phyloP scores from a whole-genome alignment of 1,140 invertebrate species.

The Thaumetopoea pityocampa region DNA sequence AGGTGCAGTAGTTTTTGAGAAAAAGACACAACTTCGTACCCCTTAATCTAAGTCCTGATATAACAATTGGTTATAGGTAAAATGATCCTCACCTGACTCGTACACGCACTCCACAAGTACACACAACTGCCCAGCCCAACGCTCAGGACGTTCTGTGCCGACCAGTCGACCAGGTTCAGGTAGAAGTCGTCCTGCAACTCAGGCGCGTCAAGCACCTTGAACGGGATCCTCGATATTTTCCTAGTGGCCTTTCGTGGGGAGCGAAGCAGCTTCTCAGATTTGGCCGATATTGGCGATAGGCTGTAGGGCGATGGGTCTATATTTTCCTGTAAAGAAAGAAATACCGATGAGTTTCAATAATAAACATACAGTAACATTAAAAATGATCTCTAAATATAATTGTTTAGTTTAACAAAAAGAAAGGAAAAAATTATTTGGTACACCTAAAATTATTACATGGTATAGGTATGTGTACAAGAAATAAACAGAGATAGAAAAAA shows the following conservation, averaged over 20 bases:
- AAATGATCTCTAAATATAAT: no score
- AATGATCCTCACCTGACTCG: constrained; percentile 86
- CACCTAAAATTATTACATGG: no score
- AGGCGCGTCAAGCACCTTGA: constrained; percentile 97
- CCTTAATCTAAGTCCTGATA: no score
- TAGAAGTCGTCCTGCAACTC: constrained; percentile 99
- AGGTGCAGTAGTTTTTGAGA: no score
- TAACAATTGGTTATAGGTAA: not conserved
- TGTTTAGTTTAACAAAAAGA: no score
- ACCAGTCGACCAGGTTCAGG: constrained; percentile 99
- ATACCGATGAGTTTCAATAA: not conserved
- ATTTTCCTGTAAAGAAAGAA: constrained; percentile 71
- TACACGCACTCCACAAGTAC: constrained; percentile 99
- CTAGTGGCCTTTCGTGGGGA: constrained; percentile 96
- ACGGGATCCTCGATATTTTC: constrained; percentile 98
- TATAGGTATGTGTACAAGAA: no score
- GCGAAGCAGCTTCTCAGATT: constrained; percentile 94
- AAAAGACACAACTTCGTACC: no score
- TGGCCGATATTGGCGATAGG: constrained; percentile 93
- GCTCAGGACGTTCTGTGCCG: constrained; percentile 97
- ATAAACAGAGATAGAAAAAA: no score
- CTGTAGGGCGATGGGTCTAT: constrained; percentile 89
- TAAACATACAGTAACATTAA: not conserved
- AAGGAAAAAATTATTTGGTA: no score
- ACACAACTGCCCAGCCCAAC: constrained; percentile 99